Evolutionary conservation across 2,113 vertebrate species (phyloP).

Genomic region (Baryphthengus martii): DNA sequence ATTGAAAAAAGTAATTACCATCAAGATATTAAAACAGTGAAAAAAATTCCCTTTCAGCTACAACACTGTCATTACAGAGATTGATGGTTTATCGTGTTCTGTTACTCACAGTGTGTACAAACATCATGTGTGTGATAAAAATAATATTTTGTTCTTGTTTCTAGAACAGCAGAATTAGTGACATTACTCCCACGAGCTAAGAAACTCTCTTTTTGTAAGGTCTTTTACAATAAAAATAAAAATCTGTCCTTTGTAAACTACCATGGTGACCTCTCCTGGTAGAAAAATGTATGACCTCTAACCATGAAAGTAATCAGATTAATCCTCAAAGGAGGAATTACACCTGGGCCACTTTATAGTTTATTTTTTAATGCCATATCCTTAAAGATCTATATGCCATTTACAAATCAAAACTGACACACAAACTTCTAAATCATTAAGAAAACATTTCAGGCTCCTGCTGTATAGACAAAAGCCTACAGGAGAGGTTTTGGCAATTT

Average conservation of each 20-base stretch:
- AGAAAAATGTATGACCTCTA: slow-evolving; percentile 20
- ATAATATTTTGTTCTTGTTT: background rate
- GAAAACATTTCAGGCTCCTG: background rate
- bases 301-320: background rate
- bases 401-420: background rate
- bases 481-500: background rate
- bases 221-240: background rate
- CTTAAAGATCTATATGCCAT: background rate
- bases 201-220: background rate
- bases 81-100: background rate
- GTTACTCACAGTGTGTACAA: background rate
- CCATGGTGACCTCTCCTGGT: slow-evolving; percentile 55
- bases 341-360: background rate
- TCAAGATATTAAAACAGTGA: background rate
- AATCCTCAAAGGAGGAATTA: background rate
- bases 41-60: background rate
- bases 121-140: background rate
- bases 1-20: background rate
- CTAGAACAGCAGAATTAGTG: background rate
- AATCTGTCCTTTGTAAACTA: background rate
- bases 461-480: background rate
- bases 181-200: background rate
- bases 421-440: background rate
- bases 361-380: background rate
- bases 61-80: background rate